phyloP scores from a whole-genome alignment of 2,888 invertebrate genomes.

The Metopia argyrocephala region DNA sequence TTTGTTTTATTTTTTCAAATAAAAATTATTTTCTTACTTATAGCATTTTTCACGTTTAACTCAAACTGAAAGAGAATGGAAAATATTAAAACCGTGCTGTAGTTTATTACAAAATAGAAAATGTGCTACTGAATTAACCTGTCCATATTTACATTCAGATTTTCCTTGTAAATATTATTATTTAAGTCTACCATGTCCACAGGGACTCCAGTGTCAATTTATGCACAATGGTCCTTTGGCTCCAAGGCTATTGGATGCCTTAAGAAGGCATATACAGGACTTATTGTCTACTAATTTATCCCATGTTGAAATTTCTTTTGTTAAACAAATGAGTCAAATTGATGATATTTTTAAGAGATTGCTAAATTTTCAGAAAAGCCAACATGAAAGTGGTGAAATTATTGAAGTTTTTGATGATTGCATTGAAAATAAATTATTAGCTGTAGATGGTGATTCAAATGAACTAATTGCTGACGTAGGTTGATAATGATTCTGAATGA shows the following conservation, averaged over 20 bases:
- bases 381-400: constrained; percentile 6
- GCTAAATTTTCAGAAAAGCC: constrained; percentile 13
- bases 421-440: constrained; percentile 25
- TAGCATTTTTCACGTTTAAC: constrained; percentile 6
- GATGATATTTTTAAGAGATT: constrained; percentile 36
- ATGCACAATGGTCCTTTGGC: constrained; percentile 54
- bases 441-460: constrained; percentile 31
- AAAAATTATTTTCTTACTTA: background rate
- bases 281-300: constrained; percentile 30
- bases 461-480: constrained; percentile 37
- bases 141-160: constrained; percentile 95
- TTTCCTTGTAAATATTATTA: constrained; percentile 98
- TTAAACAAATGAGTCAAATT: constrained; percentile 48
- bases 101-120: constrained; percentile 82
- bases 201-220: constrained; percentile 72
- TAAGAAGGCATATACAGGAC: constrained; percentile 50
- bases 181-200: constrained; percentile 89
- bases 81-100: constrained; percentile 29
- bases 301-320: constrained; percentile 23
- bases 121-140: constrained; percentile 93
- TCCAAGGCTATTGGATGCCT: constrained; percentile 23
- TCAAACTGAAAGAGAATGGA: background rate
- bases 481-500: background rate
- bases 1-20: background rate
- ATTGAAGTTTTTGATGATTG: constrained; percentile 54